These are phyloP conservation scores for Acanthurus lineatus DNA, from an alignment of 2,797 vertebrate species.

Conservation along the genomic window DNA sequence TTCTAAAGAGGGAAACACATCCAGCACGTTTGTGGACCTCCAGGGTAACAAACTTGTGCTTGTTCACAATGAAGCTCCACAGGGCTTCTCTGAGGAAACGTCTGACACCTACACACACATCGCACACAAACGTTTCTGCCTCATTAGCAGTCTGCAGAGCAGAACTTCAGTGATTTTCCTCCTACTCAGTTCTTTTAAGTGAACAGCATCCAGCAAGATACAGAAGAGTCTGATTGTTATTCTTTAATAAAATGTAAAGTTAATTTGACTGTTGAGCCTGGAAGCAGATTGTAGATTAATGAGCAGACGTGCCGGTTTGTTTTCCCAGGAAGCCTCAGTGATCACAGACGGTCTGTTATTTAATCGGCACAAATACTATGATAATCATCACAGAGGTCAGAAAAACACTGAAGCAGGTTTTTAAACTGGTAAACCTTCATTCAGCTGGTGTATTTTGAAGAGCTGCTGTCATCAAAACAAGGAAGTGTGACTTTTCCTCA, in stretches of 20 bases:
- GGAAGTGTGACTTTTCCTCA: neutral
- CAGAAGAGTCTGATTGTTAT: neutral
- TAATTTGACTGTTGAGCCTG: neutral
- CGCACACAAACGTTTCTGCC: too few relatives aligned
- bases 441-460: neutral
- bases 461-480: neutral
- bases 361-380: neutral
- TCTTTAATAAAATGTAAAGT: too few relatives aligned
- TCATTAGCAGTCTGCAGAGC: conserved; percentile 12
- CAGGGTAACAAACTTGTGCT: neutral
- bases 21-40: too few relatives aligned
- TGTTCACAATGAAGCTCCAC: neutral
- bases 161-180: neutral
- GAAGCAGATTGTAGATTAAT: neutral
- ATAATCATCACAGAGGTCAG: neutral
- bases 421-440: neutral
- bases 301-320: neutral
- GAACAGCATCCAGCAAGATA: neutral
- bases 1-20: neutral
- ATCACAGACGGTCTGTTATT: neutral
- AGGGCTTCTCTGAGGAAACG: neutral
- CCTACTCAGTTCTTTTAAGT: neutral
- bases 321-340: neutral
- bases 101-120: neutral
- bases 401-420: neutral